A percentile compares a stretch with the other conserved stretches of the same genome.
phyloP scores from a whole-genome alignment of 2,113 vertebrate species.

The Desmodus rotundus region DNA sequence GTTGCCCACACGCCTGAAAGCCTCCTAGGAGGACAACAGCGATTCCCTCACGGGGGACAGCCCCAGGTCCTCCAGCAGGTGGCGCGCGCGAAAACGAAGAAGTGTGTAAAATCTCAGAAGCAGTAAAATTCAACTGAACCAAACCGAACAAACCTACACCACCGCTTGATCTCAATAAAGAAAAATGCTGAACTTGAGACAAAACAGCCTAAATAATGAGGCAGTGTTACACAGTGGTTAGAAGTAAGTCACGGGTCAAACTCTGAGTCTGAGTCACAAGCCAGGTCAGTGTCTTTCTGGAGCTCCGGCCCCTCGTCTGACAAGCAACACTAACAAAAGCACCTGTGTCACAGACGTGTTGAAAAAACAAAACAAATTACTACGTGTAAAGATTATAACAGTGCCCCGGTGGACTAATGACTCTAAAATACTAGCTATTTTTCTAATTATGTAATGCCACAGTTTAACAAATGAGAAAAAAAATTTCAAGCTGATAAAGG shows the following conservation, averaged over 20 bases:
- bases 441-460: neutral
- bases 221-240: neutral
- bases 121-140: neutral
- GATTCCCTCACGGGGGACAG: neutral
- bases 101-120: neutral
- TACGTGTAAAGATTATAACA: neutral
- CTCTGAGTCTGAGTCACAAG: neutral
- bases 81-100: neutral
- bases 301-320: neutral
- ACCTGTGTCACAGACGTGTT: neutral
- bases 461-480: neutral
- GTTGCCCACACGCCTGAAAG: slow-evolving; percentile 69
- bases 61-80: neutral
- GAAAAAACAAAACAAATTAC: neutral
- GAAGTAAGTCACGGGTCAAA: no score
- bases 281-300: neutral
- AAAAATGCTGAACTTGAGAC: neutral
- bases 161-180: neutral
- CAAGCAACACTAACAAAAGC: neutral
- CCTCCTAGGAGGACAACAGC: slow-evolving; percentile 74
- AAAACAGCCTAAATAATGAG: neutral
- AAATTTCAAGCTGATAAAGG: neutral
- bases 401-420: neutral
- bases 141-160: neutral
- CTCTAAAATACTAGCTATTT: neutral